Base-by-base conservation (phyloP, 2,888 invertebrate species). In the Apamea epomidion region DNA sequence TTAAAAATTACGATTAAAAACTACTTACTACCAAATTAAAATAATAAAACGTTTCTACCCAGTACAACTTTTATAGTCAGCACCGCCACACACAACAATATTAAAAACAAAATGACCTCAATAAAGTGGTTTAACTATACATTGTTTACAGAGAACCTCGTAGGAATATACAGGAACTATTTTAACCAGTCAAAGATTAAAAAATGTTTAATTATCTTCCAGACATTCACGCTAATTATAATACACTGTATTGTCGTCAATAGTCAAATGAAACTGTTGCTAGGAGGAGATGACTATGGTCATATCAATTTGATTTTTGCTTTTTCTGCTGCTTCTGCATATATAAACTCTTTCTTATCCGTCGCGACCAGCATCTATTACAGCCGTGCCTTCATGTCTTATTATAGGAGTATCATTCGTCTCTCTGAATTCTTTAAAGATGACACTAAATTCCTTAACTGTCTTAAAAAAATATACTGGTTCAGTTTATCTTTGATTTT, bases 381-480 rank as follows among this genome's bases (percentile, higher is more conserved):
- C 25, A 78, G 78, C 25, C 7, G 16, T 2, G 21, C 5, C 12
- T 80, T 80, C 8, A 58, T 78, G 51, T 65, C 70, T 8, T 80
- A 48, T 78, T 64, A 25, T 12, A 32, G 2, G 10, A 80, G 32
- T n/a, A 65, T 80, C 8, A 45, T 2, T 6, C 45, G 32, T 21
- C 45, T 58, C 7, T 70, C 45, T 8, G n/a, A 70, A 65, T 42
- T 25, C 4, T 42, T 42, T 68, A 68, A 42, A 68, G 16, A 42
- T 12, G 67, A 68, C 42, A 8, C 25, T 0, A 68, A 42, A n/a
- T 68, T 68, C 7, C 14, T 42, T 16, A n/a, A 68, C 0, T 25
- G 8, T 8, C 37, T 1, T n/a, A n/a, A 68, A 25, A 70, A 70
- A 25, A 12, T 45, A n/a, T 60, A 70, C 18, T 45, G 45, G 29